Evolutionary conservation across 2,888 invertebrate species (phyloP).

Genomic region (Crepidodera aurea): DNA sequence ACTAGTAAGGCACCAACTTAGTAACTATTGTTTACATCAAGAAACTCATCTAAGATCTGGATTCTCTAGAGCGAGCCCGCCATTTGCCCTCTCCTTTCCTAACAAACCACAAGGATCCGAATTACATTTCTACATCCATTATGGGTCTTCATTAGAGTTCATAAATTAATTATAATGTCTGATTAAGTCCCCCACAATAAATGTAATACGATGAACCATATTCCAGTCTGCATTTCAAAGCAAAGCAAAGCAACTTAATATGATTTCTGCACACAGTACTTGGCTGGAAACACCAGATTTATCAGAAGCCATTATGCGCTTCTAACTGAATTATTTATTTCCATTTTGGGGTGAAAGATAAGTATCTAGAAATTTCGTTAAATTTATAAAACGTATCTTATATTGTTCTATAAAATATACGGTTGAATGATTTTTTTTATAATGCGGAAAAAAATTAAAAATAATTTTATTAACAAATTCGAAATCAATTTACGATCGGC

Average conservation of each 20-base stretch:
- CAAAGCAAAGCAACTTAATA: conserved; percentile 40
- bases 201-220: conserved; percentile 47
- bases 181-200: conserved; percentile 60
- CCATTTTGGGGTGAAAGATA: neutral
- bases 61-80: neutral
- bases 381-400: no score
- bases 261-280: conserved; percentile 40
- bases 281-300: conserved; percentile 32
- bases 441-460: no score
- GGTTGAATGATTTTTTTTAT: no score
- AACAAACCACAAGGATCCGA: conserved; percentile 24
- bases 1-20: no score
- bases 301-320: conserved; percentile 31
- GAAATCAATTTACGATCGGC: no score
- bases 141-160: conserved; percentile 57
- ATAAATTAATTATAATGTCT: conserved; percentile 62
- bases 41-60: neutral
- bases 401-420: no score
- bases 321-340: conserved; percentile 31
- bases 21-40: no score
- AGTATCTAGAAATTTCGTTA: no score
- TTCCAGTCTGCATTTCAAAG: conserved; percentile 37
- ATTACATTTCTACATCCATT: conserved; percentile 47
- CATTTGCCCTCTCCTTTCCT: neutral
- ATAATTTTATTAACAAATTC: no score